Percentiles rank a stretch among this genome's conserved stretches.
Evolutionary conservation across 1,140 invertebrate species (phyloP).

Genomic region (Neotoxoptera formosana): DNA sequence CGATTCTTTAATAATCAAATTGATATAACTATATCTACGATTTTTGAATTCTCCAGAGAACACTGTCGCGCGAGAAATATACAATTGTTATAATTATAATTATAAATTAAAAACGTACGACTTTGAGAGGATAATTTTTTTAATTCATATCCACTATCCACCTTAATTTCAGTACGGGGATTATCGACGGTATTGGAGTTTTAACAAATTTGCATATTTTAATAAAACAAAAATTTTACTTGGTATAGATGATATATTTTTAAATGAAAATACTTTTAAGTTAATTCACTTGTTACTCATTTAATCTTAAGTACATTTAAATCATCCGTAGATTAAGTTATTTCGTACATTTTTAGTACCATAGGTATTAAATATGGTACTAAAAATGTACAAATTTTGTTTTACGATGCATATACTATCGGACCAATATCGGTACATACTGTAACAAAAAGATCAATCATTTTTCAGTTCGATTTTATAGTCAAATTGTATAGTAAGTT

Average conservation of each 20-base stretch:
- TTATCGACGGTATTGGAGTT: not conserved
- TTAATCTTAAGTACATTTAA: not conserved
- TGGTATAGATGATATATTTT: not conserved
- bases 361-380: no score
- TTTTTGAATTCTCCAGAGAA: not conserved
- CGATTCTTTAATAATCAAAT: not conserved
- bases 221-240: constrained; percentile 3
- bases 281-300: not conserved
- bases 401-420: not conserved
- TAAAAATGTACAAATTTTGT: no score
- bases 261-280: not conserved
- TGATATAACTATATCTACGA: not conserved
- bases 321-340: not conserved
- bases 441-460: not conserved
- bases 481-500: not conserved
- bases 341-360: not conserved
- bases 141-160: not conserved
- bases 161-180: not conserved
- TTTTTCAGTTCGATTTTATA: not conserved
- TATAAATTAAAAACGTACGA: not conserved
- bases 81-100: not conserved
- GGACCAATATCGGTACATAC: not conserved
- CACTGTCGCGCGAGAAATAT: not conserved
- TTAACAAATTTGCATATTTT: constrained; percentile 5
- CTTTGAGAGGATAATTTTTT: not conserved